Evolutionary conservation across 30 jellyfish, hydroid and myxozoan species (phyloP).

Genomic region (Sanderia malayensis): DNA sequence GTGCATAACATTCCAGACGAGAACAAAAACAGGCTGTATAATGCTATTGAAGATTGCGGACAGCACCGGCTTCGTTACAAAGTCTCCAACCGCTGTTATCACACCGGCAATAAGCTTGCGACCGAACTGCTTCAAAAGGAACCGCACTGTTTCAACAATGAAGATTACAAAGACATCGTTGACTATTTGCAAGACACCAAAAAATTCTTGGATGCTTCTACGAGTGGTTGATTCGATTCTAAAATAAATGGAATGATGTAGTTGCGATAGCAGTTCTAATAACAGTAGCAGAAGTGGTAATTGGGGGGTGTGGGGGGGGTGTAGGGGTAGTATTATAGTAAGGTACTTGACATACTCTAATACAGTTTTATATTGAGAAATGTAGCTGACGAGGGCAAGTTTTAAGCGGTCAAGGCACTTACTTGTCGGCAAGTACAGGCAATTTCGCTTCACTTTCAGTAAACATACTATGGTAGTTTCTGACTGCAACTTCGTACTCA

Average conservation of each 20-base stretch:
- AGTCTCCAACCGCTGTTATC: constrained; percentile 60
- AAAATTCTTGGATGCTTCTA: constrained; percentile 68
- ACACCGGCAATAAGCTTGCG: constrained; percentile 64
- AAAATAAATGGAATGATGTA: no score
- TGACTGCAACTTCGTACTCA: constrained; percentile 39
- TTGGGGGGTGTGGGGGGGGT: no score
- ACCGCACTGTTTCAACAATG: constrained; percentile 52
- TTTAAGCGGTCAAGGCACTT: no score
- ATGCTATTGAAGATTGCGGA: constrained; percentile 54
- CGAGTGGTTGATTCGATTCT: constrained; percentile 54
- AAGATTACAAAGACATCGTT: constrained; percentile 57
- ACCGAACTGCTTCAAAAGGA: constrained; percentile 43
- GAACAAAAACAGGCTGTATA: constrained; percentile 58
- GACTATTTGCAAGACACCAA: constrained; percentile 64
- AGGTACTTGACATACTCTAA: no score
- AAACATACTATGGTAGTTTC: constrained; percentile 40
- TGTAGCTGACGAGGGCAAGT: no score
- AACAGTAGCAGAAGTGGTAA: no score
- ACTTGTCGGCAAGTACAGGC: constrained; percentile 73
- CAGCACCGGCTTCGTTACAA: constrained; percentile 54
- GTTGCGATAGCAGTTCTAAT: no score
- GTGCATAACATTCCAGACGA: constrained; percentile 64
- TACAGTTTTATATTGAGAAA: no score
- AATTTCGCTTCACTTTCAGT: constrained; percentile 33
- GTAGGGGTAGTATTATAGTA: no score